These are phyloP conservation scores for Phenganax subtilis DNA, from an alignment of 92 coral and sea anemone genomes.

Conservation along the genomic window DNA sequence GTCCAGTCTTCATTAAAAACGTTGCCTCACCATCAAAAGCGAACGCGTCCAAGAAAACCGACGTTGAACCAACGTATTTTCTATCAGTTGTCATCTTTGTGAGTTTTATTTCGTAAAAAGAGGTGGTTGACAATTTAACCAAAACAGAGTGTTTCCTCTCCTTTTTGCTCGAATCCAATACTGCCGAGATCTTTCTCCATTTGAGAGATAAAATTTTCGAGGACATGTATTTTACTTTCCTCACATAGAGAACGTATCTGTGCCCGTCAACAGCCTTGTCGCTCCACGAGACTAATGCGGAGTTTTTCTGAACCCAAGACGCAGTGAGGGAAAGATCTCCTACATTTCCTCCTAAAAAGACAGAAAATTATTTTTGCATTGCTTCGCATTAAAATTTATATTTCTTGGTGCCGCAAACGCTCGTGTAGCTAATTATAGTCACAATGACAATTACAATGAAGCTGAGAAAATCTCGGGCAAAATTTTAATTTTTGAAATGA, in stretches of 20 bases:
- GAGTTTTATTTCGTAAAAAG: neutral
- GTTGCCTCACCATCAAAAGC: neutral
- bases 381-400: no score
- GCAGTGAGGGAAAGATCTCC: neutral
- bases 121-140: neutral
- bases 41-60: neutral
- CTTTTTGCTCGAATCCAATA: neutral
- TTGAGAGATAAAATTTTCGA: no score
- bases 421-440: no score
- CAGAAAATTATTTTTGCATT: neutral
- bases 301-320: neutral
- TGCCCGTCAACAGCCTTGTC: neutral
- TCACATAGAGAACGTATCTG: no score
- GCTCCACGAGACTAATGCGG: neutral
- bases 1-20: no score
- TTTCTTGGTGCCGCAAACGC: no score
- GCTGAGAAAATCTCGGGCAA: neutral
- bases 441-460: neutral
- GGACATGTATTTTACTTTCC: no score
- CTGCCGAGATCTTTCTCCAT: neutral
- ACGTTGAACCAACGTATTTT: neutral
- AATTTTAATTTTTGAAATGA: neutral
- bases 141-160: neutral
- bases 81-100: neutral
- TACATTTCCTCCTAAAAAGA: neutral